Evolutionary conservation across 2,797 vertebrate species (phyloP).

Genomic region (Apogon hyalosoma): DNA sequence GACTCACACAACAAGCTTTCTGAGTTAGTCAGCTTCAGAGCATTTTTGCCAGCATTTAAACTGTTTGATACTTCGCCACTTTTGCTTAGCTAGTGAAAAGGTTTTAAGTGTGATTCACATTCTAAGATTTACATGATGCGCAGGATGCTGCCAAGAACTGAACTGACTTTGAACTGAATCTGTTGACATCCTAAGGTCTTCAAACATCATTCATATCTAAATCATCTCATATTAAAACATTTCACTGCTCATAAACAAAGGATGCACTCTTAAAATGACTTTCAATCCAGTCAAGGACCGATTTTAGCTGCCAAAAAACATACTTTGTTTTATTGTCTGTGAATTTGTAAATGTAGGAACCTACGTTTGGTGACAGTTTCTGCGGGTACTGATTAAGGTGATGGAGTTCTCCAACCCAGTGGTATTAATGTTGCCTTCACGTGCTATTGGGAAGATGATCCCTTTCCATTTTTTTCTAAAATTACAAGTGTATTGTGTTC

Average conservation of each 20-base stretch:
- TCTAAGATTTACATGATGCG: background rate
- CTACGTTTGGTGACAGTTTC: too few relatives aligned
- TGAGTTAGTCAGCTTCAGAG: background rate
- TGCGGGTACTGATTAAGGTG: too few relatives aligned
- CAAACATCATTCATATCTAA: background rate
- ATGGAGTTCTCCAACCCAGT: too few relatives aligned
- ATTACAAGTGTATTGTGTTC: too few relatives aligned
- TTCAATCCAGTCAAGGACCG: too few relatives aligned
- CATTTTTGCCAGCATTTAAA: constrained; percentile 7
- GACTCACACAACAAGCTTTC: constrained; percentile 18
- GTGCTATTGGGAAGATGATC: too few relatives aligned
- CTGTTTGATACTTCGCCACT: background rate
- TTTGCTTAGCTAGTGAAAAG: background rate
- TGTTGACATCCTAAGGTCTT: background rate
- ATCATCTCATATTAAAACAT: background rate
- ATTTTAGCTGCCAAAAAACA: too few relatives aligned
- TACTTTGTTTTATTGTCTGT: too few relatives aligned
- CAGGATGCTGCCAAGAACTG: background rate
- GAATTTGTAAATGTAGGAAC: too few relatives aligned
- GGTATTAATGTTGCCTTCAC: too few relatives aligned
- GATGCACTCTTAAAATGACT: background rate
- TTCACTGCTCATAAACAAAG: background rate
- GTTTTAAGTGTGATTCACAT: constrained; percentile 5
- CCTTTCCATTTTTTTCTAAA: too few relatives aligned
- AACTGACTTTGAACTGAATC: background rate